A percentile compares a stretch with the other conserved stretches of the same genome.
Conservation (phyloP, 2,888 invertebrate species). For the Crematogaster levior region DNA sequence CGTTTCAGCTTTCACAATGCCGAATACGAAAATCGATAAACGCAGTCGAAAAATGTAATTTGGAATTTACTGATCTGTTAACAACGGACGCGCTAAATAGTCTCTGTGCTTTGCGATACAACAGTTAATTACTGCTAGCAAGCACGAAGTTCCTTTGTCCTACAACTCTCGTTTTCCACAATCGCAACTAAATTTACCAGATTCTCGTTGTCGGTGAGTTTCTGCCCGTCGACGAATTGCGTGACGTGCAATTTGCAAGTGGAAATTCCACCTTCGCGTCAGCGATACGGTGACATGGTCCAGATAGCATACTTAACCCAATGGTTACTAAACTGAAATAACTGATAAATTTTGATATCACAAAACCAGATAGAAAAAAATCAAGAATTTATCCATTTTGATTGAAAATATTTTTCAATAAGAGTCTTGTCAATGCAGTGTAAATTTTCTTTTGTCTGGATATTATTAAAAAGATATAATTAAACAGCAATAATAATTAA, state of each 20-base stretch:
- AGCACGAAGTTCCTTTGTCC: constrained; percentile 42
- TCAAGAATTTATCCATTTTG: neutral
- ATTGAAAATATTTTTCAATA: constrained; percentile 14
- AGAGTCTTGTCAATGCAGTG: neutral
- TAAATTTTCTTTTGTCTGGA: neutral
- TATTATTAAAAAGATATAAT: neutral
- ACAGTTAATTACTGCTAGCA: constrained; percentile 36
- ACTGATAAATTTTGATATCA: neutral
- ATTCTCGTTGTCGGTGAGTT: constrained; percentile 38
- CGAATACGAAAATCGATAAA: neutral
- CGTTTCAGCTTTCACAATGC: neutral
- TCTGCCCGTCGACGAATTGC: constrained; percentile 36
- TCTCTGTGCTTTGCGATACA: constrained; percentile 17
- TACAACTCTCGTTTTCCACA: constrained; percentile 42
- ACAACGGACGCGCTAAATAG: constrained; percentile 25
- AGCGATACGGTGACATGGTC: constrained; percentile 40
- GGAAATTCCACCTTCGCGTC: constrained; percentile 37
- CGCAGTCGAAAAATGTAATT: neutral
- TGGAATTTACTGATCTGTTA: constrained; percentile 9
- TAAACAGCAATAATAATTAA: neutral
- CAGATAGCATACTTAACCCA: constrained; percentile 25
- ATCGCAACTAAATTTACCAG: constrained; percentile 48
- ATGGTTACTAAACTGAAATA: constrained; percentile 5
- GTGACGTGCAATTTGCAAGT: constrained; percentile 39
- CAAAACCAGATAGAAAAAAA: neutral